Percentiles rank a stretch among this genome's conserved stretches.
These are phyloP conservation scores for Agrotis puta DNA, from an alignment of 2,888 invertebrate genomes.

Conservation along the genomic window DNA sequence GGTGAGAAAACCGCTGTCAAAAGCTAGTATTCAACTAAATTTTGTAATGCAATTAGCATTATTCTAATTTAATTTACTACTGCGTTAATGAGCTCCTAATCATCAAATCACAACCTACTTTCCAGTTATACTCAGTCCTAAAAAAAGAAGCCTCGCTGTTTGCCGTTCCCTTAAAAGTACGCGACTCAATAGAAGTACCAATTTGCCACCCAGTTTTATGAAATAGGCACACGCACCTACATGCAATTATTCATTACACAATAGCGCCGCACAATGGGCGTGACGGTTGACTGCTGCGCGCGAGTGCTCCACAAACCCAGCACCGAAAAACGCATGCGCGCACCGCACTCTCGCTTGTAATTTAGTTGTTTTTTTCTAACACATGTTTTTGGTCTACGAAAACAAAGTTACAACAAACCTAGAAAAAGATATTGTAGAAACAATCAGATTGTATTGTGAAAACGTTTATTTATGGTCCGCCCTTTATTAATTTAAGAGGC, in stretches of 20 bases:
- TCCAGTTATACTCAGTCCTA: conserved; percentile 11
- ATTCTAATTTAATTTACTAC: conserved; percentile 31
- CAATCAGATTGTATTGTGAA: background rate
- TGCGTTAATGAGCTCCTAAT: conserved; percentile 8
- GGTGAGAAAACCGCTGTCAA: too few relatives aligned
- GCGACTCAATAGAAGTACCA: conserved; percentile 19
- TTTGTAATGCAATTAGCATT: background rate
- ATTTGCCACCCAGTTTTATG: conserved; percentile 39
- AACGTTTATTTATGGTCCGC: conserved; percentile 17
- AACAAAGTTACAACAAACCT: background rate
- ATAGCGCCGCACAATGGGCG: conserved; percentile 71
- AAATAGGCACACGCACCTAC: conserved; percentile 54
- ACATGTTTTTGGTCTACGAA: conserved; percentile 13
- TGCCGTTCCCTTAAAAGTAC: conserved; percentile 15
- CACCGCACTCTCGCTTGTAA: conserved; percentile 40
- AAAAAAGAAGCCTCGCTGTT: conserved; percentile 4
- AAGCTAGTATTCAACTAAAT: background rate
- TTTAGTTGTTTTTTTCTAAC: conserved; percentile 19
- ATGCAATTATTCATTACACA: conserved; percentile 81
- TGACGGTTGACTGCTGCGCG: conserved; percentile 66
- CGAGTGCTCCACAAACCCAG: conserved; percentile 82
- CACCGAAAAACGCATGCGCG: conserved; percentile 54
- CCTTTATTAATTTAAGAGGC: conserved; percentile 42
- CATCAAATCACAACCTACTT: conserved; percentile 13
- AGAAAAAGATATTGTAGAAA: background rate